Conservation (phyloP, 2,888 invertebrate genomes). For the Cantharis nigra region DNA sequence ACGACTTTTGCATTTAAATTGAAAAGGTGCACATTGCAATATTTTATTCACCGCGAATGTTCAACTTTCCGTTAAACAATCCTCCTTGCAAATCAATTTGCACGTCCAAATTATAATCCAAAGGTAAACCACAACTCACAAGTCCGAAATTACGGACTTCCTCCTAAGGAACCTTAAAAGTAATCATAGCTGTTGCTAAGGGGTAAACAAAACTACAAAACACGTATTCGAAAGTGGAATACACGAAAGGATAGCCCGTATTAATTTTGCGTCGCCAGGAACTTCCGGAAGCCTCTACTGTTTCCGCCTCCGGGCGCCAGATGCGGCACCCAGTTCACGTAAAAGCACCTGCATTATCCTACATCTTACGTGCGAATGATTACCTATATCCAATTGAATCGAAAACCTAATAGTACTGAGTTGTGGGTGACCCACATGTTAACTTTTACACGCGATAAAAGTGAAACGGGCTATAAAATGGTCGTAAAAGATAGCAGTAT, state of each 20-base stretch:
- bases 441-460: constrained; percentile 9
- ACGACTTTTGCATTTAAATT: neutral
- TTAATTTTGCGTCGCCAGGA: constrained; percentile 28
- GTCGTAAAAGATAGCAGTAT: neutral
- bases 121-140: neutral
- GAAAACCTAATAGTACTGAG: neutral
- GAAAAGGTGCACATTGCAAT: neutral
- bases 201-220: neutral
- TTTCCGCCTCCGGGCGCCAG: constrained; percentile 38
- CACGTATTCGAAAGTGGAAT: neutral
- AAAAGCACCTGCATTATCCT: constrained; percentile 25
- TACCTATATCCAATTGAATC: neutral
- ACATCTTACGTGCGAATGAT: constrained; percentile 8
- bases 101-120: neutral
- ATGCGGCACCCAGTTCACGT: constrained; percentile 32
- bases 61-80: neutral
- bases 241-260: constrained; percentile 21
- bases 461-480: constrained; percentile 12
- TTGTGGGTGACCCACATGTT: constrained; percentile 16
- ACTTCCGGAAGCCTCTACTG: constrained; percentile 30
- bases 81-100: neutral
- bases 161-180: neutral
- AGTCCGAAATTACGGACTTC: neutral
- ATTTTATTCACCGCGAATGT: neutral
- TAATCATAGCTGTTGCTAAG: neutral